Percentiles rank a stretch among this genome's conserved stretches.
These are phyloP conservation scores for Chymomyza costata DNA, from an alignment of 1,140 invertebrate species.

Conservation along the genomic window DNA sequence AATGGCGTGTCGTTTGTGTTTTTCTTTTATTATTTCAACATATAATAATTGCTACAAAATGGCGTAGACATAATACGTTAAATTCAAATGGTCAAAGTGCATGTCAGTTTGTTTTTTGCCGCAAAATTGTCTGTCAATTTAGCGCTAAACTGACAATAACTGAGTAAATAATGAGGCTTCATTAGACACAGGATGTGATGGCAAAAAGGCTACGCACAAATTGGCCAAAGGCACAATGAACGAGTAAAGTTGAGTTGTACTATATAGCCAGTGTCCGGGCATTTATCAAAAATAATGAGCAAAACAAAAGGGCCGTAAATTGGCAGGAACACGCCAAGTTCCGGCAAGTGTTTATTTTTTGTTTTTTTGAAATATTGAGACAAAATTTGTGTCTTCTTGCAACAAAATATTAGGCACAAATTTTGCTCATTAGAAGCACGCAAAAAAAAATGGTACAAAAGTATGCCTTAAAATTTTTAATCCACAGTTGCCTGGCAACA, in stretches of 20 bases:
- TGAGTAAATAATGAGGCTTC: slow-evolving; percentile 62
- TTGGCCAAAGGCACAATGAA: slow-evolving; percentile 25
- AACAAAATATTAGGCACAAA: no score
- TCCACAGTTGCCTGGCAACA: slow-evolving; percentile 36
- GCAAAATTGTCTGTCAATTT: slow-evolving; percentile 58
- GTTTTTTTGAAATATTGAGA: slow-evolving; percentile 71
- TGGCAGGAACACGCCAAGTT: slow-evolving; percentile 64
- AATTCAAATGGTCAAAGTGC: slow-evolving; percentile 61
- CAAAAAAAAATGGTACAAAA: slow-evolving; percentile 47
- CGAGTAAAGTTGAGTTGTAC: slow-evolving; percentile 28
- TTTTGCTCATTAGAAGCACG: slow-evolving; percentile 24
- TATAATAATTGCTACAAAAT: slow-evolving; percentile 47
- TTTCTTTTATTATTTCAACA: no score
- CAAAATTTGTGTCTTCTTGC: slow-evolving; percentile 54
- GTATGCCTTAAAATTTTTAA: slow-evolving; percentile 54
- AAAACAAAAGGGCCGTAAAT: slow-evolving; percentile 48
- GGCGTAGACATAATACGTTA: slow-evolving; percentile 25
- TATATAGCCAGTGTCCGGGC: slow-evolving; percentile 18
- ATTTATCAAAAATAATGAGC: slow-evolving; percentile 72
- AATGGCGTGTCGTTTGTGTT: slow-evolving; percentile 38
- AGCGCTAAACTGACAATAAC: slow-evolving; percentile 61
- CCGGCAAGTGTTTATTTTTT: slow-evolving; percentile 66
- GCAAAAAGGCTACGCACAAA: not conserved
- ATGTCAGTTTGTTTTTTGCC: slow-evolving; percentile 33
- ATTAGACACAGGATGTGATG: slow-evolving; percentile 36